Conservation (phyloP, 2,888 invertebrate species). For the Caenorhabditis sulstoni region DNA sequence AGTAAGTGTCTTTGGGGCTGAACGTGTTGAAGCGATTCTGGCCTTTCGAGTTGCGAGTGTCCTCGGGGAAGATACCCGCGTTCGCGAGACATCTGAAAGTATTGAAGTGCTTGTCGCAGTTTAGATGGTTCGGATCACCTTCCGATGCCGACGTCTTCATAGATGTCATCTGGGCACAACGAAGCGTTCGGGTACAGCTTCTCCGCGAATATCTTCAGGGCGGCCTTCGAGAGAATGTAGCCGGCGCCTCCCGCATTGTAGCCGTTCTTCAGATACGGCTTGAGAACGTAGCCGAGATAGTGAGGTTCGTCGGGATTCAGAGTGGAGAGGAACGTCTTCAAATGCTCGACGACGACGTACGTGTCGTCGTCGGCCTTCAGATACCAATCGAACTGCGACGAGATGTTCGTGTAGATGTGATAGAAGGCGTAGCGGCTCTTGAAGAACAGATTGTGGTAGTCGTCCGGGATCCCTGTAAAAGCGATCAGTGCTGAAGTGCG, state of each 20-base stretch:
- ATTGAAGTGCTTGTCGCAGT: no score
- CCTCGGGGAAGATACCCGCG: slow-evolving; percentile 66
- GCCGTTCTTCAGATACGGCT: slow-evolving; percentile 69
- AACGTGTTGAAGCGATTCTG: slow-evolving; percentile 69
- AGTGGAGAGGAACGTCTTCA: slow-evolving; percentile 60
- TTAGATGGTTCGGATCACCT: slow-evolving; percentile 29
- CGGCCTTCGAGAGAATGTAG: slow-evolving; percentile 69
- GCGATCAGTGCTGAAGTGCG: no score
- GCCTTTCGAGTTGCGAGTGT: slow-evolving; percentile 63
- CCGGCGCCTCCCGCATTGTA: slow-evolving; percentile 75
- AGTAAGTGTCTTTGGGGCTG: slow-evolving; percentile 43
- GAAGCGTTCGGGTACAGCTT: slow-evolving; percentile 63
- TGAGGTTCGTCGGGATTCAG: slow-evolving; percentile 66
- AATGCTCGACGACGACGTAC: slow-evolving; percentile 72
- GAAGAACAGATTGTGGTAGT: slow-evolving; percentile 69
- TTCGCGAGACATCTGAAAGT: slow-evolving; percentile 64
- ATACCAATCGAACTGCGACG: slow-evolving; percentile 73
- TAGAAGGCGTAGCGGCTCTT: slow-evolving; percentile 71
- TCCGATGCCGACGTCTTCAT: slow-evolving; percentile 73
- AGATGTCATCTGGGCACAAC: slow-evolving; percentile 67
- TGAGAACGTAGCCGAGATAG: slow-evolving; percentile 71
- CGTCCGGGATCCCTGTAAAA: slow-evolving; percentile 57
- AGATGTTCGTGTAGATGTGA: slow-evolving; percentile 66
- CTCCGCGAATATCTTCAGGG: slow-evolving; percentile 66
- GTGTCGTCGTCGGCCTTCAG: slow-evolving; percentile 75